These are phyloP conservation scores for Oryctolagus cuniculus DNA, from an alignment of 2,113 vertebrate species.

Conservation along the genomic window mOryCun1.1 NC_091436.1:37819501-37820000, in stretches of 20 bases:
- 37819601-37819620: rapidly evolving
- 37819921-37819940: neutral
- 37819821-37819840: conserved; percentile 14
- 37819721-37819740: conserved; percentile 39
- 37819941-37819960: neutral
- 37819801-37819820: neutral
- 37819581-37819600: neutral
- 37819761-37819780: neutral
- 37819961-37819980: neutral
- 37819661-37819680: neutral
- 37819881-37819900: neutral
- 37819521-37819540: neutral
- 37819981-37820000: neutral
- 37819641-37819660: neutral
- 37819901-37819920: neutral
- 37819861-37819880: neutral
- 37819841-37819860: neutral
- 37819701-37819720: conserved; percentile 26
- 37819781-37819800: neutral
- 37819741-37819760: neutral
- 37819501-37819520: neutral
- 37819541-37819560: neutral
- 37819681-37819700: neutral
- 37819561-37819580: neutral
- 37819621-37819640: rapidly evolving